Evolutionary conservation across 2,797 vertebrate genomes (phyloP).

Genomic region (Tiaroga cobitis): DNA sequence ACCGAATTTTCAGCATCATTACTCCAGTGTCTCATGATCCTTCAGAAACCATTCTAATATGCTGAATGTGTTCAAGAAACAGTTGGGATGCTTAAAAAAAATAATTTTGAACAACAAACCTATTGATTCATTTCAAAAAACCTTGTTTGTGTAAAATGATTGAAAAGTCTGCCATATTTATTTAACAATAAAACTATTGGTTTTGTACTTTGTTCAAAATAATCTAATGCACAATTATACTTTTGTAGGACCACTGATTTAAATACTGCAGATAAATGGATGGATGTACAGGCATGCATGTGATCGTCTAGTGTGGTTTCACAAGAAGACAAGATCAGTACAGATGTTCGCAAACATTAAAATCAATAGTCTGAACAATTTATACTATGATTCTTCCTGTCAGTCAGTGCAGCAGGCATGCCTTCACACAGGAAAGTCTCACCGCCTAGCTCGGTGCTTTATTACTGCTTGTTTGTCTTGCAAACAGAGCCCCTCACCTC

Average conservation of each 20-base stretch:
- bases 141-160: not conserved
- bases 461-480: slow-evolving; percentile 39
- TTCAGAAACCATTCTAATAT: not conserved
- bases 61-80: not conserved
- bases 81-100: not conserved
- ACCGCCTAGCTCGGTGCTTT: slow-evolving; percentile 19
- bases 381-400: not conserved
- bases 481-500: slow-evolving; percentile 20
- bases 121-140: not conserved
- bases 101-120: not conserved
- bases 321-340: not conserved
- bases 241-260: not conserved
- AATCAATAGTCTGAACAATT: slow-evolving; percentile 30
- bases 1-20: no score
- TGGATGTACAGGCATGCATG: not conserved
- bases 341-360: not conserved
- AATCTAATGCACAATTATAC: not conserved
- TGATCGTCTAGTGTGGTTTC: not conserved
- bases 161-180: not conserved
- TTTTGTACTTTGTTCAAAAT: not conserved
- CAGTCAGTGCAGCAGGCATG: not conserved
- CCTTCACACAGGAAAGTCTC: not conserved
- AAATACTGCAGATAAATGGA: not conserved
- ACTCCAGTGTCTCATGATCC: no score
- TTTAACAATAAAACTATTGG: not conserved